Evolutionary conservation across 2,113 vertebrate genomes (phyloP), one percentile per base, ranked within the genome.

Genomic region (Tonatia bakeri): DNA sequence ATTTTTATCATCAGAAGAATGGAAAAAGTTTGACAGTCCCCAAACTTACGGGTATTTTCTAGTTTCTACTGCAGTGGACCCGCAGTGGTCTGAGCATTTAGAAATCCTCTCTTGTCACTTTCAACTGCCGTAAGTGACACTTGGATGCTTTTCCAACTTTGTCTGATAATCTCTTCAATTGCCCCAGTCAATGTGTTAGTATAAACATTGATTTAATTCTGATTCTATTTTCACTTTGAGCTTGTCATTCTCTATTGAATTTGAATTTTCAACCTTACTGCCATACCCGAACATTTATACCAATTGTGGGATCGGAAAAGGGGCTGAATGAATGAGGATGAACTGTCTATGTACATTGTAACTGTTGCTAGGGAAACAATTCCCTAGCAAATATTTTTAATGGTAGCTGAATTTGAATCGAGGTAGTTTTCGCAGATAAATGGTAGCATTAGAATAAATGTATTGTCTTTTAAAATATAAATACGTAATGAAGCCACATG

Each of bases 331-430:
- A 89, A 87, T 3, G 75, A 36, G 64, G 16, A 88, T 24, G 67
- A 91, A 65, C 65, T 52, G 28, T 94, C 47, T 91, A 73, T 69
- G 52, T 45, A 87, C 56, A 61, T 94, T 85, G 67, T 83, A 75
- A 84, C 73, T 84, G 96, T 95, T 97, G 94, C 90, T 94, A 95
- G 86, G 95, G 87, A 94, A 96, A 95, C 40, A 88, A 73, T 93
- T 95, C 52, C 43, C 50, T 94, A 89, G 84, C 61, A 96, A 96
- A 96, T 24, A 87, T 94, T 94, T 94, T 95, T 89, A 96, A 85
- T 95, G 73, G 67, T 85, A 31, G 87, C n/a, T 97, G 73, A 94
- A 72, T 94, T 81, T 93, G 96, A 98, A 92, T 93, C 59, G 89
- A 96, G 56, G 64, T 73, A 67, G 61, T 88, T 96, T 94, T 87